Base-by-base conservation (phyloP, 2,797 vertebrate genomes). In the Diceros bicornis region DNA sequence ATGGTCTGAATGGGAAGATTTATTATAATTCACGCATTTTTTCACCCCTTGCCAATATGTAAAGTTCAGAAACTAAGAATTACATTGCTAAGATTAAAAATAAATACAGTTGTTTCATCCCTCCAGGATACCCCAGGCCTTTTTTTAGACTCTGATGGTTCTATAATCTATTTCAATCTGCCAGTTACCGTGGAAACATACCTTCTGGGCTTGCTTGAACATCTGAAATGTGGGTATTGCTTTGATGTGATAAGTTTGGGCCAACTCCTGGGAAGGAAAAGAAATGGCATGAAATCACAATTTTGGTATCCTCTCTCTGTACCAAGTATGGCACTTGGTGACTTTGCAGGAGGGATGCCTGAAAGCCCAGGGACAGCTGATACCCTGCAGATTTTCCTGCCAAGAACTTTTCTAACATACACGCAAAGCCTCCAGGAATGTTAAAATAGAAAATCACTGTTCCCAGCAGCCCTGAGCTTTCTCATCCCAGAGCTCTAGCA, bases 171-270 rank as follows among this genome's bases (percentile, higher is more conserved):
- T 92, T 78, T 66, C 57, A 74, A 59, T n/a, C 64, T 89, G 32
- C 47, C 91, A 62, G 34, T 93, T 94, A 97, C 57, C 50, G 86
- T 91, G n/a, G 59, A 86, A 96, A 97, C 97, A 41, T 98, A 98
- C 98, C 98, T 98, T 98, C 21, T 91, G 8, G 52, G 34, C 37
- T 92, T 94, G 37, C 83, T 97, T 98, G 96, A 95, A 98, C 89
- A 98, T 62, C 57, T 97, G 96, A 96, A 98, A 98, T 66, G 97
- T 98, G 61, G 98, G 98, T 84, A 98, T 7, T 50, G 61, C 66
- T 62, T 64, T 55, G 62, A 98, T 52, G 2, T 87, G 23, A 89
- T 44, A 98, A 68, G 16, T 44, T 72, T 97, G 20, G 25, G 97
- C 90, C 91, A 98, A 68, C 16, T 98, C 97, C 98, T 98, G 64